Percentiles rank a stretch among this genome's conserved stretches.
Evolutionary conservation across 2,797 vertebrate genomes (phyloP).

Genomic region (Craterocephalus amniculus): DNA sequence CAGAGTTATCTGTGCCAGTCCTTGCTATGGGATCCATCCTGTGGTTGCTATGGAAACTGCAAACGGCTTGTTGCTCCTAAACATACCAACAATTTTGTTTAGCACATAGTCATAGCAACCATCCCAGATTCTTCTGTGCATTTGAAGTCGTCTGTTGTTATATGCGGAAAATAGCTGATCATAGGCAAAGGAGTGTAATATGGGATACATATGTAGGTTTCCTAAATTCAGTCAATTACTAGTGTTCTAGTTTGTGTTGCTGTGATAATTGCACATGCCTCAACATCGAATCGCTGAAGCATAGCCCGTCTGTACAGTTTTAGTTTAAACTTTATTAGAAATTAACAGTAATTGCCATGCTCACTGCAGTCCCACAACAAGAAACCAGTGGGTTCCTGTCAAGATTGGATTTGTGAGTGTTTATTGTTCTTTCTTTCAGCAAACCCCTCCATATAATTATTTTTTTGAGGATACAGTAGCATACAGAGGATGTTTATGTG

Average conservation of each 20-base stretch:
- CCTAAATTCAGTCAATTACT: no score
- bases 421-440: constrained; percentile 12
- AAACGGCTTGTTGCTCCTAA: constrained; percentile 23
- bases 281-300: accelerated
- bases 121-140: not conserved
- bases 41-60: constrained; percentile 39
- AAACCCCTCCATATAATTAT: not conserved
- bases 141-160: no score
- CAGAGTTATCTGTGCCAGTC: not conserved
- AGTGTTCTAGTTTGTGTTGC: no score
- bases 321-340: not conserved
- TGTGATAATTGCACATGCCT: not conserved
- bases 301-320: not conserved
- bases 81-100: constrained; percentile 11
- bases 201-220: no score
- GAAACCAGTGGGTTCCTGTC: not conserved
- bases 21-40: constrained; percentile 20
- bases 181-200: no score
- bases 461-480: not conserved
- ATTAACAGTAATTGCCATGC: not conserved
- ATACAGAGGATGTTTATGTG: constrained; percentile 22
- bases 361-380: not conserved
- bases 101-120: not conserved
- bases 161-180: no score
- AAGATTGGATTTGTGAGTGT: not conserved